Base-by-base conservation (phyloP, 2,797 vertebrate genomes). In the Molossus molossus region DNA sequence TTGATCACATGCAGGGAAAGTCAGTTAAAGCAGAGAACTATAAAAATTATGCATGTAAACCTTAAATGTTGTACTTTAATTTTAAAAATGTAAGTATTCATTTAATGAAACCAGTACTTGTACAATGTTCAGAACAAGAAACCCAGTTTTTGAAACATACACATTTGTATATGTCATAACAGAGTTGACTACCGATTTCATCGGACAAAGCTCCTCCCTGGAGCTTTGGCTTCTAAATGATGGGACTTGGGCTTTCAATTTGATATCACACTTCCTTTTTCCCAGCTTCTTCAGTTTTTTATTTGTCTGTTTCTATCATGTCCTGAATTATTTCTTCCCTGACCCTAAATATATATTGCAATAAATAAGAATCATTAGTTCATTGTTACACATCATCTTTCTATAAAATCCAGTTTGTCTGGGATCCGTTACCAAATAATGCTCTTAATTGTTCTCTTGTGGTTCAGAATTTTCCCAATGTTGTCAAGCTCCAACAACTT, bases 391-490 rank as follows among this genome's bases (percentile, higher is more conserved):
- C 55, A 82, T 75, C 48, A 90, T 70, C 72, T 89, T 96, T 94
- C 87, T 84, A 6, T 69, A 94, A 92, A 87, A 91, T 80, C 48
- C 0, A 29, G 15, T 92, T 96, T 93, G 77, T 90, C 91, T 87
- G 76, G 57, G 40, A 64, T 84, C 50, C 7, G 18, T 79, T 94
- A 83, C 48, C 40, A 92, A 94, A 76, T 55, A 8, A 64, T n/a
- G 17, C 25, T 95, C 50, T 91, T 92, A 92, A 94, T 84, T 91
- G 94, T 64, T 81, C 72, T 90, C 86, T 87, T 73, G 18, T 72
- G 83, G 55, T 60, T 94, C 50, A 87, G 15, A 90, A 80, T 79
- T 87, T 73, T 76, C 81, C 79, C 40, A 70, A 17, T n/a, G 27
- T 70, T 87, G 21, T 86, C 80, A 84, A 64, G 50, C 53, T 81